Evolutionary conservation across 1,140 invertebrate species (phyloP), one percentile per base, ranked within the genome.

Genomic region (Aphis gossypii): DNA sequence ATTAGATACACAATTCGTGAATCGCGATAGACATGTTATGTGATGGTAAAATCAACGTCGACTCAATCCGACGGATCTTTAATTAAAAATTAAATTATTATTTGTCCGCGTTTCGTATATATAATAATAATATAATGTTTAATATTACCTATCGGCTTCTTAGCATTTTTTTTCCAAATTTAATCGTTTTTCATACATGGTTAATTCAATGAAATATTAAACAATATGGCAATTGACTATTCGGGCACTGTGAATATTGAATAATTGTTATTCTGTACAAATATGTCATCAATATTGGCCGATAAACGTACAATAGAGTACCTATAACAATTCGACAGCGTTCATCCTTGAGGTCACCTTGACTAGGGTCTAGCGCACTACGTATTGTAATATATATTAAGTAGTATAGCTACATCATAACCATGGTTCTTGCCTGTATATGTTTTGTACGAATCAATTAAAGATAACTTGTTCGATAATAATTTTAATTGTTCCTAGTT

Each of bases 341-440:
- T 9, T 83, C 38, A 83, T 38, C 82, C 82, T 83, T 83, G 82
- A 83, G 82, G 82, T 83, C 38, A 83, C 82, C 82, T 83, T 38
- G 82, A 38, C 38, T 7, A 83, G 35, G 38, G 8, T 41, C 35
- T 83, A 20, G 38, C 38, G 35, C 21, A 35, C 14, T 83, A 35
- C 82, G 21, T 68, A 68, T 68, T 68, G 30, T 68, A n/a, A 30
- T 82, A 38, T 41, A 83, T 41, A 41, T 38, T 68, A 68, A 25
- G 54, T n/a, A n/a, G 60, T 68, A 68, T n/a, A 68, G 60, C 30
- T 68, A 14, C 60, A 68, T 68, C 14, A 68, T n/a, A 68, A 18
- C 60, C 35, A 38, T 23, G 82, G 7, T 83, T 38, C 8, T 23
- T 38, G 23, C 21, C 1, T 83, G 23, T 38, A 38, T n/a, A n/a